Evolutionary conservation across 2,113 vertebrate species (phyloP).

Genomic region (Emydocephalus ijimae): DNA sequence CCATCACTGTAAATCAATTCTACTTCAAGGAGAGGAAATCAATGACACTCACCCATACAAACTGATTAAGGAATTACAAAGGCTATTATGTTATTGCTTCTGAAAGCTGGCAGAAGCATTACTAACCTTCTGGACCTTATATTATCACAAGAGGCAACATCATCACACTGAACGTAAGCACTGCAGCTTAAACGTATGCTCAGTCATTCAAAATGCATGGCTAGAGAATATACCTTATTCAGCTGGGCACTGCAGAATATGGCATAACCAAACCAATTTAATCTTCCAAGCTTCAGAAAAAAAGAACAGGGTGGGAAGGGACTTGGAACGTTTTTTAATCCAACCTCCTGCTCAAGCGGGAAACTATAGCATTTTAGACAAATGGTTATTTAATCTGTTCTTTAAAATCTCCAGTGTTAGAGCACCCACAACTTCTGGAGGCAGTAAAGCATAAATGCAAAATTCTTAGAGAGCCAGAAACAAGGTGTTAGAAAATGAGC

Average conservation of each 20-base stretch:
- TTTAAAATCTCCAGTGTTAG: background rate
- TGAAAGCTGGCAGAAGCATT: background rate
- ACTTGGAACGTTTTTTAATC: background rate
- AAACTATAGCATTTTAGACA: background rate
- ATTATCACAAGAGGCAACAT: background rate
- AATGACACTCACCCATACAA: fast-evolving
- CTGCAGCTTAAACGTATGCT: background rate
- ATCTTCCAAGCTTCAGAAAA: background rate
- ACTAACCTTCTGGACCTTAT: too few relatives aligned
- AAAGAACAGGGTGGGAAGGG: background rate
- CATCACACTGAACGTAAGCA: fast-evolving
- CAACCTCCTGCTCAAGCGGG: background rate
- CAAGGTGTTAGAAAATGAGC: background rate
- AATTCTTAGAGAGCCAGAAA: background rate
- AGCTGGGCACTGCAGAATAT: background rate
- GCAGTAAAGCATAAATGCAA: background rate
- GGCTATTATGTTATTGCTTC: background rate
- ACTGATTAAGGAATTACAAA: background rate
- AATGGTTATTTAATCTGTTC: background rate
- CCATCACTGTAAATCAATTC: background rate
- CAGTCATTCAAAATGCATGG: background rate
- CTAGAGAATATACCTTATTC: constrained; percentile 30
- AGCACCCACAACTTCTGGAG: background rate
- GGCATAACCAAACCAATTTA: background rate
- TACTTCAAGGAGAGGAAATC: background rate